These are phyloP conservation scores for Ptiloglossa arizonensis DNA, from an alignment of 1,140 invertebrate species.

Conservation along the genomic window DNA sequence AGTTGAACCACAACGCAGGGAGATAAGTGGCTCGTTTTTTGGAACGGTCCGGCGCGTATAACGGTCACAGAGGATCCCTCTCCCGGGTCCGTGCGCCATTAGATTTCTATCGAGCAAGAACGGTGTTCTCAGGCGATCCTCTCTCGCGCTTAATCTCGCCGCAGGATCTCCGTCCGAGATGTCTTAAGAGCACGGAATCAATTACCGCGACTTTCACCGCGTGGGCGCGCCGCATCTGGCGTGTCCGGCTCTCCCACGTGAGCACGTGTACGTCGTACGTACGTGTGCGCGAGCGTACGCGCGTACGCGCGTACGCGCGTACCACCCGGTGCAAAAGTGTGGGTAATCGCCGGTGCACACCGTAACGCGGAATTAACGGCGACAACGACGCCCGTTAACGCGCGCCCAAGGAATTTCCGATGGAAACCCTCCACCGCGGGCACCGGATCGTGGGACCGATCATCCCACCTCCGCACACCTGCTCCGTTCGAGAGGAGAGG, in stretches of 20 bases:
- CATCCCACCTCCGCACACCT: background rate
- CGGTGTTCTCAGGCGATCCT: constrained; percentile 48
- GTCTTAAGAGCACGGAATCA: constrained; percentile 76
- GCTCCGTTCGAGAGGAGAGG: too few species aligned
- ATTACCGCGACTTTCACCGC: constrained; percentile 78
- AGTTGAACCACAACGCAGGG: too few species aligned
- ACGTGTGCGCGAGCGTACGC: background rate
- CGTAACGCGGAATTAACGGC: constrained; percentile 58
- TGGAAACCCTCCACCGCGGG: constrained; percentile 38
- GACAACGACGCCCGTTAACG: constrained; percentile 33
- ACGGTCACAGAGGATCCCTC: background rate
- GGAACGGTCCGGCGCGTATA: background rate
- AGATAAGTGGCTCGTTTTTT: background rate
- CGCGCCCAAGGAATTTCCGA: constrained; percentile 33
- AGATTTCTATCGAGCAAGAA: constrained; percentile 35
- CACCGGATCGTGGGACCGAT: constrained; percentile 12
- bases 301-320: background rate
- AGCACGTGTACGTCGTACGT: constrained; percentile 15
- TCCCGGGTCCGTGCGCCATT: constrained; percentile 12
- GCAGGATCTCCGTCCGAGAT: constrained; percentile 70
- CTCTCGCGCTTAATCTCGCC: constrained; percentile 67
- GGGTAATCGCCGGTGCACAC: constrained; percentile 33
- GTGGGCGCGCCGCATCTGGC: constrained; percentile 72
- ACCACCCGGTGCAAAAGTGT: constrained; percentile 21
- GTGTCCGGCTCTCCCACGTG: constrained; percentile 70